Evolutionary conservation across 92 coral and sea anemone genomes (phyloP).

Genomic region (Parazoanthus atlanticus): DNA sequence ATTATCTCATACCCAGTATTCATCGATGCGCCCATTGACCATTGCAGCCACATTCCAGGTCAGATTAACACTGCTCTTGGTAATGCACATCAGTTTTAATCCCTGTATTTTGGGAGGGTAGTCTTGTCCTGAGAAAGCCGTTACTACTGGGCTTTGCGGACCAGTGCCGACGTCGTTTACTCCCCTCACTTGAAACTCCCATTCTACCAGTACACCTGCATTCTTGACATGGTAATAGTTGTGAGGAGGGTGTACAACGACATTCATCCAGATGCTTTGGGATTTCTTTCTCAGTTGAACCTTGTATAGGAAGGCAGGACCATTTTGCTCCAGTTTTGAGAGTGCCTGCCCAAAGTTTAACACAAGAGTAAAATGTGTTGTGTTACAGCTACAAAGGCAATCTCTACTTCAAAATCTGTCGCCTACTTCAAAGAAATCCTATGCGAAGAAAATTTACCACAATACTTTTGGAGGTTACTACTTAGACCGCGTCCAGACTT

Average conservation of each 20-base stretch:
- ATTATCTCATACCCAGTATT: slow-evolving; percentile 3
- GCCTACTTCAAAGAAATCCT: too few species aligned
- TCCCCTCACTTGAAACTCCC: background rate
- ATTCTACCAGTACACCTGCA: background rate
- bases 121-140: slow-evolving; percentile 14
- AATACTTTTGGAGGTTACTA: too few species aligned
- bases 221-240: background rate
- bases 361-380: background rate
- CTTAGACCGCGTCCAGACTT: too few species aligned
- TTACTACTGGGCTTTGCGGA: background rate
- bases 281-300: background rate
- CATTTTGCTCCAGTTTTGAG: background rate
- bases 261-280: background rate
- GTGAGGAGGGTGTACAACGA: background rate
- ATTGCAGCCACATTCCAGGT: background rate
- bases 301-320: background rate
- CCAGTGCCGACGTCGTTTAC: background rate
- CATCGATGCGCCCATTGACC: background rate
- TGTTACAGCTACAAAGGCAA: background rate
- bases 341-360: background rate
- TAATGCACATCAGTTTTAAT: background rate
- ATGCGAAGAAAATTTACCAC: too few species aligned
- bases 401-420: too few species aligned
- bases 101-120: background rate
- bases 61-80: background rate